Evolutionary conservation across 2,888 invertebrate species (phyloP), one percentile per base, ranked within the genome.

Genomic region (Argyra leucocephala): DNA sequence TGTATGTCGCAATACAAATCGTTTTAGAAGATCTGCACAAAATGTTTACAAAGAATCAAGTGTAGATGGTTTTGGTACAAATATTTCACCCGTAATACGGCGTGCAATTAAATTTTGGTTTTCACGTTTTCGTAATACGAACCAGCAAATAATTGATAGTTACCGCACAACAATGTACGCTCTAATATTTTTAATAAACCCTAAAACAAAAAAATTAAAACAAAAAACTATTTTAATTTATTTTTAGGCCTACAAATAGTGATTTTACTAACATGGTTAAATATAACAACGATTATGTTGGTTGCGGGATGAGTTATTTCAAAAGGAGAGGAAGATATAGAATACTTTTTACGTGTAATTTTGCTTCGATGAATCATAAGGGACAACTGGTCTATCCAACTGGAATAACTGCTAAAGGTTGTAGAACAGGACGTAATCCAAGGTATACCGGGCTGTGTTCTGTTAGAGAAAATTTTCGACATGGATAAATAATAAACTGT

Each of bases 301-400:
- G 69, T 57, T 69, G 69, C 64, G 67, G 63, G 15, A 18, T 60
- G 15, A 23, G 67, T 10, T 61, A 62, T 12, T 37, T 63, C 1
- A 59, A 65, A 6, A 23, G 23, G 7, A 26, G 15, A 5, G 23
- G 36, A 2, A 59, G 26, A 3, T 26, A 18, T 31, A 57, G 26
- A 12, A 65, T 64, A 58, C 23, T 67, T 5, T 66, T 60, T 2
- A 66, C 67, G 3, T 71, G 71, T 37, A 69, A 71, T 57, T 71
- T 70, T 66, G 65, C 69, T n/a, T n/a, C n/a, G n/a, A n/a, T n/a
- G n/a, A n/a, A n/a, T n/a, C n/a, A n/a, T n/a, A n/a, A n/a, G n/a
- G n/a, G n/a, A n/a, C n/a, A n/a, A n/a, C n/a, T n/a, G n/a, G n/a
- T n/a, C n/a, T n/a, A n/a, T n/a, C n/a, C n/a, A n/a, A n/a, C n/a